These are phyloP conservation scores for Koerneria pararmatus DNA, from an alignment of 2,888 invertebrate species.

Conservation along the genomic window DNA sequence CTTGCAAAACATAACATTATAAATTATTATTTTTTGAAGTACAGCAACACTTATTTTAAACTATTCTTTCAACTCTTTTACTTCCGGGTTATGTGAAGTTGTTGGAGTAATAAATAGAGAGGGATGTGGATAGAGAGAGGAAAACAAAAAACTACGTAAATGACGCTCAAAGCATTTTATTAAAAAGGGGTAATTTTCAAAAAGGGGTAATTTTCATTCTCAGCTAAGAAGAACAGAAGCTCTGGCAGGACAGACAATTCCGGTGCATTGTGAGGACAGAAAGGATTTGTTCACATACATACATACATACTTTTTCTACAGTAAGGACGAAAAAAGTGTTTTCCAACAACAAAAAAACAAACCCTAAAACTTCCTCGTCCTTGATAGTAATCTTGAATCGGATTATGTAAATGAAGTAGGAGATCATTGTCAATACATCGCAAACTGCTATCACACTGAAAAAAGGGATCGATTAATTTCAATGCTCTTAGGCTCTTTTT, in stretches of 20 bases:
- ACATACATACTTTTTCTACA: neutral
- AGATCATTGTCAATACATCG: constrained; percentile 22
- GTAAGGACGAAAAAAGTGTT: neutral
- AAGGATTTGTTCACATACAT: neutral
- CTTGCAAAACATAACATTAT: too few species aligned
- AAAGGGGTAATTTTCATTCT: too few species aligned
- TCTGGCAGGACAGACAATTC: neutral
- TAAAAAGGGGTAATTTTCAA: too few species aligned
- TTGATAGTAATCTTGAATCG: constrained; percentile 18
- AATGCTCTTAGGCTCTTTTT: neutral
- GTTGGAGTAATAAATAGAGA: too few species aligned
- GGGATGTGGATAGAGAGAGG: too few species aligned
- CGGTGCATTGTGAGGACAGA: neutral
- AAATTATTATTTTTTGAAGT: too few species aligned
- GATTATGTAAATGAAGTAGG: constrained; percentile 21
- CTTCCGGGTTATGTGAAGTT: too few species aligned
- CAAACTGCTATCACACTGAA: constrained; percentile 21
- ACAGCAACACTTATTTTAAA: too few species aligned
- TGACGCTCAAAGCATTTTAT: too few species aligned
- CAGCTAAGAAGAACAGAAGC: too few species aligned
- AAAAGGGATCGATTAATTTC: neutral
- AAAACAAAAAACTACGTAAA: too few species aligned
- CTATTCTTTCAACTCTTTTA: too few species aligned
- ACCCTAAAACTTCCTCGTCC: neutral
- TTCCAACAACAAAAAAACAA: neutral